Conservation (phyloP, 2,113 vertebrate species). For the Ascaphus truei region DNA sequence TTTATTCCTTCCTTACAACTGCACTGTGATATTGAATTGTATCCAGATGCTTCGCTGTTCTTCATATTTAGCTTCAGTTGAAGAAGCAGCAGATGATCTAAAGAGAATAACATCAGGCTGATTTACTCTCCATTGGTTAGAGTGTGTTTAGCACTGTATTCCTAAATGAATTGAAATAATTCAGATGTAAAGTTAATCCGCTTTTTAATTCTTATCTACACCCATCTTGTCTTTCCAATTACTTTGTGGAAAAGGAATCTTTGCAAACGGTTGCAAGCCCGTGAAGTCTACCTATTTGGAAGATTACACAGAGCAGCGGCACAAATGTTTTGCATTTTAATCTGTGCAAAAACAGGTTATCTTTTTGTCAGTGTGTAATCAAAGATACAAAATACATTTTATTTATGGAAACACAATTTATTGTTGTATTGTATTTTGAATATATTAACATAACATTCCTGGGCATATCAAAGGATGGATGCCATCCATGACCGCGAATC, state of each 20-base stretch:
- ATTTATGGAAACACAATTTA: too few relatives aligned
- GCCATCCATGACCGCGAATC: too few relatives aligned
- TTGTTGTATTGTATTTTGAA: too few relatives aligned
- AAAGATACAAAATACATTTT: too few relatives aligned
- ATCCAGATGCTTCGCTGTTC: conserved; percentile 21
- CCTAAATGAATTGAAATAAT: conserved; percentile 36
- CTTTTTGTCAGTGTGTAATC: too few relatives aligned
- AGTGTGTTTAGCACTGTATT: conserved; percentile 24
- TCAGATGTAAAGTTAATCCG: conserved; percentile 35
- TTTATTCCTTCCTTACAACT: background rate
- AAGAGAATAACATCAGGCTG: conserved; percentile 28
- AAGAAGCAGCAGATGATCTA: conserved; percentile 35
- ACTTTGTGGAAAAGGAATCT: background rate
- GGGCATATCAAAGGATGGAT: too few relatives aligned
- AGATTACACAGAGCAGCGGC: conserved; percentile 19
- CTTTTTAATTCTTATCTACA: conserved; percentile 29
- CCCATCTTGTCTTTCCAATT: conserved; percentile 35
- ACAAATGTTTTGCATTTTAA: conserved; percentile 4
- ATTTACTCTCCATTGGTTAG: conserved; percentile 26
- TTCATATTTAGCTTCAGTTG: conserved; percentile 21
- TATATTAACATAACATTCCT: too few relatives aligned
- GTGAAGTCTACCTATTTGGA: conserved; percentile 15
- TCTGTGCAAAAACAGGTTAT: too few relatives aligned
- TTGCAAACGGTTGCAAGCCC: background rate
- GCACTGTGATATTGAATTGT: background rate